A percentile compares a stretch with the other conserved stretches of the same genome.
These are phyloP conservation scores for Grallaria varia DNA, from an alignment of 2,113 vertebrate genomes.

Conservation along the genomic window DNA sequence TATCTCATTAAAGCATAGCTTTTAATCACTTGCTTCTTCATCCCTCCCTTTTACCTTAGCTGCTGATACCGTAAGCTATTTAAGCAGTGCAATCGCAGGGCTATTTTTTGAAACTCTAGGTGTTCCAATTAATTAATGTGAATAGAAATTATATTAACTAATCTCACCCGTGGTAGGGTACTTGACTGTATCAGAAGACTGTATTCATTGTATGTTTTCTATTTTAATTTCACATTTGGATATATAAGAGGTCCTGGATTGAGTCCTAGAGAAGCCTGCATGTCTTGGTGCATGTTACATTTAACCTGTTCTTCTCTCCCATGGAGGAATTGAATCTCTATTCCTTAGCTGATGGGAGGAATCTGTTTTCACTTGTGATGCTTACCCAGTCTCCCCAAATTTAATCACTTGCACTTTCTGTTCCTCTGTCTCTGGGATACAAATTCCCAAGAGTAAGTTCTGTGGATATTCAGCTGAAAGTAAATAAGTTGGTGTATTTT, in stretches of 20 bases:
- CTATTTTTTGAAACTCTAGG: background rate
- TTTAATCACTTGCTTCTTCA: background rate
- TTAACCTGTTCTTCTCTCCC: background rate
- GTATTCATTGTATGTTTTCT: background rate
- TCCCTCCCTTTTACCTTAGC: background rate
- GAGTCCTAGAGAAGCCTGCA: background rate
- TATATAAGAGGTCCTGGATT: background rate
- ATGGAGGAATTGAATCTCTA: background rate
- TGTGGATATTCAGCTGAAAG: background rate
- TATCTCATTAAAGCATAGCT: background rate
- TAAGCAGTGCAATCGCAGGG: background rate
- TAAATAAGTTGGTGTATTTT: background rate
- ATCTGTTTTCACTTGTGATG: background rate
- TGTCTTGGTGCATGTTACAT: background rate
- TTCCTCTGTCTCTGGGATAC: background rate
- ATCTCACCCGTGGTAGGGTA: background rate
- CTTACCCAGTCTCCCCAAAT: background rate
- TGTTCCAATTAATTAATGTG: slow-evolving; percentile 29
- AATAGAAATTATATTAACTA: background rate
- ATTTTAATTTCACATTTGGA: background rate
- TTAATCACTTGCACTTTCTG: background rate
- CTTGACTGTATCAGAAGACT: background rate
- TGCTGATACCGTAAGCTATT: background rate
- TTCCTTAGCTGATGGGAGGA: background rate
- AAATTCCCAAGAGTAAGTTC: background rate